A percentile compares a stretch with the other conserved stretches of the same genome.
phyloP scores from a whole-genome alignment of 2,888 invertebrate species.

The Anaspis maculata region DNA sequence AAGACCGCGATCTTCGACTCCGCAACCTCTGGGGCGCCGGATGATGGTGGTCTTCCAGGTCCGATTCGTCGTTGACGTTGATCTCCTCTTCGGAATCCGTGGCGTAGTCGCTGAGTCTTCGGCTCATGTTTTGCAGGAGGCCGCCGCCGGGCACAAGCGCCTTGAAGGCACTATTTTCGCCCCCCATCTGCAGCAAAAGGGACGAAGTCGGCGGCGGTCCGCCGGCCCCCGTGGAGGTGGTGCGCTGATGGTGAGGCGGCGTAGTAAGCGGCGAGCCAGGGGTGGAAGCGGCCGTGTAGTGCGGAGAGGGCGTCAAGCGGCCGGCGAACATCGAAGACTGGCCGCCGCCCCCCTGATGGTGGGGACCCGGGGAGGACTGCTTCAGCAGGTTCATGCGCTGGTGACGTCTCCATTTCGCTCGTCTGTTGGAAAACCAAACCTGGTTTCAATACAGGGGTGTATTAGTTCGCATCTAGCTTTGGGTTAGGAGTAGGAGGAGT shows the following conservation, averaged over 20 bases:
- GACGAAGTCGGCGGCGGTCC: constrained; percentile 40
- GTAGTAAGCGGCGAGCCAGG: constrained; percentile 51
- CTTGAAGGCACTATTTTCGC: constrained; percentile 84
- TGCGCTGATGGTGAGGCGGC: constrained; percentile 45
- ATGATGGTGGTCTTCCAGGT: constrained; percentile 54
- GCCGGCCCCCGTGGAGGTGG: constrained; percentile 33
- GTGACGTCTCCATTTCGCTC: constrained; percentile 96
- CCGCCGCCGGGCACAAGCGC: constrained; percentile 59
- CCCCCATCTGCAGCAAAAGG: constrained; percentile 60
- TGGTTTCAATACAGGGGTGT: constrained; percentile 51
- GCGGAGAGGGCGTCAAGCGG: constrained; percentile 49
- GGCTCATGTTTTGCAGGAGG: constrained; percentile 50
- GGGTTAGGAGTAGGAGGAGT: too few relatives aligned
- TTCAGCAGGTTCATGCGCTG: constrained; percentile 91
- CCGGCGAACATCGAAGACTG: constrained; percentile 38
- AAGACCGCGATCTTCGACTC: constrained; percentile 44
- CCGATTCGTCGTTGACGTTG: constrained; percentile 74
- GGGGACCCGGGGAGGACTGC: constrained; percentile 50
- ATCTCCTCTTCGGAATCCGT: constrained; percentile 71
- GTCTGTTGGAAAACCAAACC: constrained; percentile 99
- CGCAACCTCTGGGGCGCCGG: constrained; percentile 43
- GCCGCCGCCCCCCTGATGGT: constrained; percentile 32
- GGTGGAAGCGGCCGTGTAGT: constrained; percentile 52
- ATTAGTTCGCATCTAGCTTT: constrained; percentile 13
- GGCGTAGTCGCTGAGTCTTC: constrained; percentile 44